Percentiles rank a stretch among this genome's conserved stretches.
These are phyloP conservation scores for Bombyx mandarina DNA, from an alignment of 1,140 invertebrate species.

Conservation along the genomic window DNA sequence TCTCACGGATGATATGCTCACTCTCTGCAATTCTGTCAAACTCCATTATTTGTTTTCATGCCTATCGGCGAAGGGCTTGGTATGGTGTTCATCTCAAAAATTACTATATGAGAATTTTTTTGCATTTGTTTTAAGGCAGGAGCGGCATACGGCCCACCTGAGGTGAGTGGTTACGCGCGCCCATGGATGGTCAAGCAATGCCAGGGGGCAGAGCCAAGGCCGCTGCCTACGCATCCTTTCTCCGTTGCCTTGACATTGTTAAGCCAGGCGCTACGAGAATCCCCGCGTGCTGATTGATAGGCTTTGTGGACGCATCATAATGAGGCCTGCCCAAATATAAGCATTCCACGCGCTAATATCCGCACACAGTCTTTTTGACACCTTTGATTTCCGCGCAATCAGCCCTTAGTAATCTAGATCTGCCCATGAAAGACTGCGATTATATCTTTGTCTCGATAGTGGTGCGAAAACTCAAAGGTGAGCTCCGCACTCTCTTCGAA, in stretches of 20 bases:
- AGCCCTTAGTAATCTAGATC: slow-evolving; percentile 4
- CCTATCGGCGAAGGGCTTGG: slow-evolving; percentile 3
- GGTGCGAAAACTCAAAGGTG: slow-evolving; percentile 12
- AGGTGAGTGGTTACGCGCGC: too few species aligned
- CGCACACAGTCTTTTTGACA: too few species aligned
- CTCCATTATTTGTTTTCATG: slow-evolving; percentile 7
- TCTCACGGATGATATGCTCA: slow-evolving; percentile 1
- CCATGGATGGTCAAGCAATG: too few species aligned
- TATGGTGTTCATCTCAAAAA: slow-evolving; percentile 5
- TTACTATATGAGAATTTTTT: slow-evolving; percentile 7
- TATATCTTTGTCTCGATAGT: slow-evolving; percentile 14
- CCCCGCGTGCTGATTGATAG: slow-evolving; percentile 4
- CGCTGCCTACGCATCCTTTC: too few species aligned
- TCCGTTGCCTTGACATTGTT: slow-evolving; percentile 1
- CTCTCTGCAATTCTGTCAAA: slow-evolving; percentile 2
- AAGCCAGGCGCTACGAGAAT: slow-evolving; percentile 4
- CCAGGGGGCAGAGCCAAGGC: too few species aligned
- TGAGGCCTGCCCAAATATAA: slow-evolving; percentile 2
- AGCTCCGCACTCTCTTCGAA: slow-evolving; percentile 11
- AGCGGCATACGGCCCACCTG: too few species aligned
- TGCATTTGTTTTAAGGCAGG: too few species aligned
- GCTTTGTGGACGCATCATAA: slow-evolving; percentile 12
- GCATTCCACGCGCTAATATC: too few species aligned
- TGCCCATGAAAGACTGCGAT: slow-evolving; percentile 9
- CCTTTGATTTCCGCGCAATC: too few species aligned